A percentile compares a stretch with the other conserved stretches of the same genome.
Conservation (phyloP, 53 echinoderm and acorn worm genomes). For the Echinometra lucunter region DNA sequence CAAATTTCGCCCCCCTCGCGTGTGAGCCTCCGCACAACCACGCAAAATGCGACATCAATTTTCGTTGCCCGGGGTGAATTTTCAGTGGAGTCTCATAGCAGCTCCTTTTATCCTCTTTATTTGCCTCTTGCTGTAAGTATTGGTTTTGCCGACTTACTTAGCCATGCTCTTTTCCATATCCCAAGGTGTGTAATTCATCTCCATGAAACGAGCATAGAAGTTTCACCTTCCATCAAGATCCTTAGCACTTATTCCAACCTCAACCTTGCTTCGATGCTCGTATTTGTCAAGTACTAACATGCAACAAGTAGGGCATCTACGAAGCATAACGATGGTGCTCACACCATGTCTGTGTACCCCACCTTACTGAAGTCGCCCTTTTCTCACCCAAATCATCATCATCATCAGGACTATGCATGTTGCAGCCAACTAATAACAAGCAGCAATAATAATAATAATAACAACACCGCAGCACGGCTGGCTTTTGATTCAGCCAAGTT, state of each 20-base stretch:
- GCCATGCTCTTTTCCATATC: conserved; percentile 38
- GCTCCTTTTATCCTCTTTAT: conserved; percentile 21
- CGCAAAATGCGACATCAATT: conserved; percentile 68
- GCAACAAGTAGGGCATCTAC: conserved; percentile 49
- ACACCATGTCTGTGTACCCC: neutral
- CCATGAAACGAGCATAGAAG: neutral
- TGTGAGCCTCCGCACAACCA: conserved; percentile 55
- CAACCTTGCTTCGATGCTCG: neutral
- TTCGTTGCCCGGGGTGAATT: conserved; percentile 57
- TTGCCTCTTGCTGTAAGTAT: conserved; percentile 33
- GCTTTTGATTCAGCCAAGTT: conserved; percentile 41
- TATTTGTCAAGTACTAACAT: conserved; percentile 48
- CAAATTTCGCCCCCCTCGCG: conserved; percentile 45
- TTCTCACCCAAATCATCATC: neutral
- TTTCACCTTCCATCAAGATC: neutral
- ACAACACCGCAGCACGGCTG: neutral
- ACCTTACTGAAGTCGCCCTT: neutral
- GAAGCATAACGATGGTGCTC: neutral
- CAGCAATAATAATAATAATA: conserved; percentile 14
- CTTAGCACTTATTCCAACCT: neutral
- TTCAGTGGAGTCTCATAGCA: neutral
- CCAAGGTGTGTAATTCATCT: conserved; percentile 54
- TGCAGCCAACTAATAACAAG: conserved; percentile 33
- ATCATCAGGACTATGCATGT: neutral
- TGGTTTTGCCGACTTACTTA: conserved; percentile 41